Percentiles rank a stretch among this genome's conserved stretches.
phyloP scores from a whole-genome alignment of 2,888 invertebrate species.

The Meteorus cinctellus region DNA sequence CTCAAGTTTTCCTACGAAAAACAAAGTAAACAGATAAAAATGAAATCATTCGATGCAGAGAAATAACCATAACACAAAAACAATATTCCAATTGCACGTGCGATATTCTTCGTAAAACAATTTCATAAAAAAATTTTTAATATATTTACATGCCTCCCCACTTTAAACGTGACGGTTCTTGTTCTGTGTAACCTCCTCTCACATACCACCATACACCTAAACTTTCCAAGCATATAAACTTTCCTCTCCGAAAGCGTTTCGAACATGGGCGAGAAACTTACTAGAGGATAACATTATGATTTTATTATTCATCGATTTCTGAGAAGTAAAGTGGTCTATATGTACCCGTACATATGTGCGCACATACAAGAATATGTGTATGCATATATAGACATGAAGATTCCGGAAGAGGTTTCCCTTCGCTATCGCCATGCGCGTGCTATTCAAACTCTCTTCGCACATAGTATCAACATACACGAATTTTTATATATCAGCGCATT shows the following conservation, averaged over 20 bases:
- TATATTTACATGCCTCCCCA: constrained; percentile 15
- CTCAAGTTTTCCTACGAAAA: too few species aligned
- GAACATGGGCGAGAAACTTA: constrained; percentile 35
- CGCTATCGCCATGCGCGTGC: neutral
- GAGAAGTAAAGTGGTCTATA: constrained; percentile 24
- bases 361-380: constrained; percentile 14
- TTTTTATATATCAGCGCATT: constrained; percentile 11
- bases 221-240: constrained; percentile 25
- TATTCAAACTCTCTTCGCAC: neutral
- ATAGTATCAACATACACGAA: neutral
- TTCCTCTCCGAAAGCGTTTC: constrained; percentile 20
- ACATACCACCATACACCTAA: neutral
- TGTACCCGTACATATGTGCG: neutral
- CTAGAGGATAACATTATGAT: constrained; percentile 40
- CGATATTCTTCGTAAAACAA: constrained; percentile 9
- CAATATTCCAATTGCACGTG: neutral
- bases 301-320: constrained; percentile 54
- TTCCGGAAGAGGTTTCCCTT: neutral
- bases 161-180: neutral
- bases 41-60: neutral
- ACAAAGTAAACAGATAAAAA: too few species aligned
- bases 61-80: neutral
- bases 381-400: neutral
- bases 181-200: neutral
- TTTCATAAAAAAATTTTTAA: constrained; percentile 15